A percentile compares a stretch with the other conserved stretches of the same genome.
Evolutionary conservation across 2,113 vertebrate genomes (phyloP).

Genomic region (Tragelaphus strepsiceros): DNA sequence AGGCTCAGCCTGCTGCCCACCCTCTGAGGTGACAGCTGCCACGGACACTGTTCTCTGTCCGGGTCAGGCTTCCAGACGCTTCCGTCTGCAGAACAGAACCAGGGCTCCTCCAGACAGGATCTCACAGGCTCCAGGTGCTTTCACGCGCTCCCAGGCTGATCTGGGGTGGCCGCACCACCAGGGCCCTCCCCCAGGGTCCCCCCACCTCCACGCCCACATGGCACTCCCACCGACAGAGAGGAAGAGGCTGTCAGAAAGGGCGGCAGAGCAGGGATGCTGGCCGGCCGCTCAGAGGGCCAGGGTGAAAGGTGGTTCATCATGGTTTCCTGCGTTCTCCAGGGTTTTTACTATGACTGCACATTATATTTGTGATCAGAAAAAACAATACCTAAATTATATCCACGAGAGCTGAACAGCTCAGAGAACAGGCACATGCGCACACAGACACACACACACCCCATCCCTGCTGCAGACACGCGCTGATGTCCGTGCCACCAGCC

Average conservation of each 20-base stretch:
- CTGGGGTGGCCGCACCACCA: fast-evolving
- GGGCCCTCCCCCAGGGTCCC: neutral
- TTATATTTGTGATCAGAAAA: neutral
- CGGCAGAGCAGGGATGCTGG: fast-evolving
- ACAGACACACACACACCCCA: fast-evolving
- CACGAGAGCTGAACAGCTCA: fast-evolving
- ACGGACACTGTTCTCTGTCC: neutral
- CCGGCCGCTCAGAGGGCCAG: fast-evolving
- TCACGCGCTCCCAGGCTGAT: neutral
- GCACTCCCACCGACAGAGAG: neutral
- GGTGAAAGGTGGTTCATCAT: fast-evolving
- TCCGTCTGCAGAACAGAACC: neutral
- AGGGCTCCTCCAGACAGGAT: neutral
- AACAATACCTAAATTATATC: neutral
- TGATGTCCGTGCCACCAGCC: fast-evolving
- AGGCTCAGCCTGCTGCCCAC: neutral
- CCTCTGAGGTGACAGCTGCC: neutral
- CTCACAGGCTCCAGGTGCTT: neutral
- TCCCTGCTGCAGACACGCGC: fast-evolving
- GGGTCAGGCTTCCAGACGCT: neutral
- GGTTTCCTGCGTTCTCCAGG: neutral
- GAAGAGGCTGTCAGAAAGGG: neutral
- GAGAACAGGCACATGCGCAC: neutral
- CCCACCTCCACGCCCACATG: fast-evolving
- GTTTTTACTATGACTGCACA: neutral